phyloP scores from a whole-genome alignment of 2,888 invertebrate genomes.

The Nysson spinosus region DNA sequence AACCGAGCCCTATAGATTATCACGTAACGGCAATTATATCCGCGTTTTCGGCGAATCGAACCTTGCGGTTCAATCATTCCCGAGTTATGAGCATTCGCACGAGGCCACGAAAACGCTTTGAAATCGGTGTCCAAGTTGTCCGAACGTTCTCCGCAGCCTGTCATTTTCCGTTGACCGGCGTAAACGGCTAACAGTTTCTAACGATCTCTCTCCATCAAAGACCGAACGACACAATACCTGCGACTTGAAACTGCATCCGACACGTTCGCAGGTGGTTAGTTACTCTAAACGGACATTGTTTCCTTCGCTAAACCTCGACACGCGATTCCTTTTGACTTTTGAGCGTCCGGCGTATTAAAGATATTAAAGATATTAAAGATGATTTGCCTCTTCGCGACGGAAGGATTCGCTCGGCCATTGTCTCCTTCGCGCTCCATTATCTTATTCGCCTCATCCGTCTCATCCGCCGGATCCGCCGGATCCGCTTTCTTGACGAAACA shows the following conservation, averaged over 20 bases:
- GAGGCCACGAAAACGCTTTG: conserved; percentile 8
- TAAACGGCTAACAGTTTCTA: conserved; percentile 36
- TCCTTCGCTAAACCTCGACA: conserved; percentile 32
- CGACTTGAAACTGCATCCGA: not conserved
- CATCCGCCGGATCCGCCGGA: not conserved
- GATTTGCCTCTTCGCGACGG: not conserved
- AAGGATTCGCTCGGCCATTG: not conserved
- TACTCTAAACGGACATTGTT: conserved; percentile 12
- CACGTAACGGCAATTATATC: conserved; percentile 15
- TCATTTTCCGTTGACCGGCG: conserved; percentile 35
- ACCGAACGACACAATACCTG: conserved; percentile 49
- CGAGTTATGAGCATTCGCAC: conserved; percentile 9
- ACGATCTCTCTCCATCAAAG: conserved; percentile 32
- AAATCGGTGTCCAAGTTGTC: conserved; percentile 24
- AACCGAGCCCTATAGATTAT: not conserved
- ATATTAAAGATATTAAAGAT: no score
- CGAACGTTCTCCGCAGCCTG: conserved; percentile 42
- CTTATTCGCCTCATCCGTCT: conserved; percentile 7
- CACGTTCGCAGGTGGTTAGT: conserved; percentile 4
- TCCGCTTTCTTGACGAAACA: no score
- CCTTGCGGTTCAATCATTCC: conserved; percentile 33
- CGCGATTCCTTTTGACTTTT: conserved; percentile 32
- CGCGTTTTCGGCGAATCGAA: conserved; percentile 17
- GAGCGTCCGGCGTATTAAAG: not conserved
- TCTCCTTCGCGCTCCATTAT: conserved; percentile 22